Percentiles rank a stretch among this genome's conserved stretches.
Conservation (phyloP, 2,888 invertebrate species). For the Drosophila histrio region DNA sequence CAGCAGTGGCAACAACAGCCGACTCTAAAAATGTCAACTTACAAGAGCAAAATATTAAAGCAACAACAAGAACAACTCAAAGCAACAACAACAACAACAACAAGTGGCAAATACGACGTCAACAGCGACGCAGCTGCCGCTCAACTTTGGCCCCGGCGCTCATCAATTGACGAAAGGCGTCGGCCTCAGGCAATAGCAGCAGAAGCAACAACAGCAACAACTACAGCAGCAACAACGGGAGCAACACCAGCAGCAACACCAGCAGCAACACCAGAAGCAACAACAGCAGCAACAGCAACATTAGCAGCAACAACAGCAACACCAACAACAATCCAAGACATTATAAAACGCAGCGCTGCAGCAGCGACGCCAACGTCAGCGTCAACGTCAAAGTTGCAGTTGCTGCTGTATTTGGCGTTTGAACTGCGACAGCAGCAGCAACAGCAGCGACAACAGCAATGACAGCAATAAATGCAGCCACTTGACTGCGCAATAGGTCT, state of each 20-base stretch:
- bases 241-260: background rate
- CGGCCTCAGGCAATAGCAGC: conserved; percentile 36
- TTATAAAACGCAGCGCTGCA: conserved; percentile 42
- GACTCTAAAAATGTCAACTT: conserved; percentile 48
- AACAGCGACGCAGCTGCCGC: conserved; percentile 34
- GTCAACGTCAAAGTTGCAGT: conserved; percentile 22
- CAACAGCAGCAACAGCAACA: background rate
- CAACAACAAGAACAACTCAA: conserved; percentile 1
- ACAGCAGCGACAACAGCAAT: conserved; percentile 19
- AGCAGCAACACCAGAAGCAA: background rate
- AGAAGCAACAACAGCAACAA: conserved; percentile 15
- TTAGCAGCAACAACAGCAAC: background rate
- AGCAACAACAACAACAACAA: conserved; percentile 18
- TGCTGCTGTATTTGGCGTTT: conserved; percentile 46
- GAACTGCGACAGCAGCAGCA: conserved; percentile 49
- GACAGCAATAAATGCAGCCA: conserved; percentile 62
- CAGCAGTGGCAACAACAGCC: conserved; percentile 31
- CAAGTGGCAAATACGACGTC: conserved; percentile 28
- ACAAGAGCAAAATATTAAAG: conserved; percentile 26
- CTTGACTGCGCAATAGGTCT: conserved; percentile 61
- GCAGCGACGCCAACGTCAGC: conserved; percentile 24
- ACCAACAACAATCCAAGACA: conserved; percentile 12
- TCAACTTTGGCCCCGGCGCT: conserved; percentile 43
- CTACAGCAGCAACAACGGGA: conserved; percentile 6
- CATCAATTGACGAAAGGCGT: conserved; percentile 52